phyloP scores from a whole-genome alignment of 2,888 invertebrate species.

The Caenorhabditis sinica region DNA sequence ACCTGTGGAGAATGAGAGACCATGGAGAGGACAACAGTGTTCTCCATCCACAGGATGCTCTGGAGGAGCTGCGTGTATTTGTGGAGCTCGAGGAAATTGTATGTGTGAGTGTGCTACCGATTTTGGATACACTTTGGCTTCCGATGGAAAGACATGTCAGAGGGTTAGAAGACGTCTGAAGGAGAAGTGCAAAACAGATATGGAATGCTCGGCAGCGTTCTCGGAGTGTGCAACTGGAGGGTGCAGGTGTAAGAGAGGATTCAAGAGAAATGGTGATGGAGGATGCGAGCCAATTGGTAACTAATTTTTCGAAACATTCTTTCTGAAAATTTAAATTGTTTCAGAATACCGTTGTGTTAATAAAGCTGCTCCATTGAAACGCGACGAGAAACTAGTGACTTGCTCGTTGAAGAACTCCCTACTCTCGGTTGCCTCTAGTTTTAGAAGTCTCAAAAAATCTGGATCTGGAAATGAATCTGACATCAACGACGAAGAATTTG shows the following conservation, averaged over 20 bases:
- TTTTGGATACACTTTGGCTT: slow-evolving; percentile 77
- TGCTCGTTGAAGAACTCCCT: slow-evolving; percentile 65
- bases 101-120: slow-evolving; percentile 79
- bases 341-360: slow-evolving; percentile 78
- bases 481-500: slow-evolving; percentile 50
- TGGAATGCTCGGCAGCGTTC: slow-evolving; percentile 82
- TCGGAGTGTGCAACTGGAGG: slow-evolving; percentile 81
- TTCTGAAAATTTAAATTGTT: slow-evolving; percentile 13
- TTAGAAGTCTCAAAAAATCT: slow-evolving; percentile 57
- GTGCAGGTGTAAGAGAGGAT: slow-evolving; percentile 81
- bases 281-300: slow-evolving; percentile 81
- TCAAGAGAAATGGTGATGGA: slow-evolving; percentile 81
- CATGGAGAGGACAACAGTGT: slow-evolving; percentile 69
- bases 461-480: slow-evolving; percentile 22
- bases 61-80: slow-evolving; percentile 78
- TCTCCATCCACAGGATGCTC: slow-evolving; percentile 68
- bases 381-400: slow-evolving; percentile 72
- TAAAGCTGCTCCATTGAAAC: slow-evolving; percentile 72
- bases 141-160: slow-evolving; percentile 77
- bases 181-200: slow-evolving; percentile 81
- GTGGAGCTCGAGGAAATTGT: slow-evolving; percentile 64
- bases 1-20: slow-evolving; percentile 46
- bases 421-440: slow-evolving; percentile 32
- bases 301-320: background rate
- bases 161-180: slow-evolving; percentile 78